A percentile compares a stretch with the other conserved stretches of the same genome.
Conservation (phyloP, 2,797 vertebrate genomes). For the Sebastes taczanowskii region DNA sequence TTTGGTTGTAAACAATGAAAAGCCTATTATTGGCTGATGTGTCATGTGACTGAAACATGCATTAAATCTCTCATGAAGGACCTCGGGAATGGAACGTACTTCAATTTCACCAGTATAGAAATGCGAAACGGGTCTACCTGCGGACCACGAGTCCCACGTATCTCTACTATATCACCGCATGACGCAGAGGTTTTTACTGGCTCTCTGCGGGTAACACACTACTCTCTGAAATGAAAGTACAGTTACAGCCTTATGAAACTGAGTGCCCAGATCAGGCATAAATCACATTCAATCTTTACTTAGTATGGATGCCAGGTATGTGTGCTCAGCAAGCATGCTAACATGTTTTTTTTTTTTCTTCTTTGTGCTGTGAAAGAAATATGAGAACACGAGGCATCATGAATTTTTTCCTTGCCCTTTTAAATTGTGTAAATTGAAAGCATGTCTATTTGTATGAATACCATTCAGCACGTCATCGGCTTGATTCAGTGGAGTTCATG, state of each 20-base stretch:
- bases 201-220: conserved; percentile 63
- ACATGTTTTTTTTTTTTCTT: not conserved
- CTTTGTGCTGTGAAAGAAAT: conserved; percentile 26
- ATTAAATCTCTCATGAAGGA: conserved; percentile 41
- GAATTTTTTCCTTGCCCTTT: conserved; percentile 4
- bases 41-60: conserved; percentile 58
- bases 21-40: conserved; percentile 63
- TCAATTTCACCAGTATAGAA: conserved; percentile 48
- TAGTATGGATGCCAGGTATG: conserved; percentile 45
- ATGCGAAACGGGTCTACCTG: conserved; percentile 33
- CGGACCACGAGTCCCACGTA: conserved; percentile 8
- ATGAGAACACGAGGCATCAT: conserved; percentile 16
- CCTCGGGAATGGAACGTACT: not conserved
- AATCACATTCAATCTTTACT: conserved; percentile 59
- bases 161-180: conserved; percentile 52
- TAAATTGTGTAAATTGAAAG: conserved; percentile 22
- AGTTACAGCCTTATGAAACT: conserved; percentile 68
- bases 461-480: not conserved
- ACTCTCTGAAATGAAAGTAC: conserved; percentile 77
- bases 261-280: conserved; percentile 66
- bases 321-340: conserved; percentile 52
- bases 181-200: conserved; percentile 54
- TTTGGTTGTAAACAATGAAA: conserved; percentile 69
- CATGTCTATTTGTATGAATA: not conserved
- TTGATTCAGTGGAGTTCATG: conserved; percentile 3